A percentile compares a stretch with the other conserved stretches of the same genome.
phyloP scores from a whole-genome alignment of 2,797 vertebrate genomes.

The Ara ararauna region DNA sequence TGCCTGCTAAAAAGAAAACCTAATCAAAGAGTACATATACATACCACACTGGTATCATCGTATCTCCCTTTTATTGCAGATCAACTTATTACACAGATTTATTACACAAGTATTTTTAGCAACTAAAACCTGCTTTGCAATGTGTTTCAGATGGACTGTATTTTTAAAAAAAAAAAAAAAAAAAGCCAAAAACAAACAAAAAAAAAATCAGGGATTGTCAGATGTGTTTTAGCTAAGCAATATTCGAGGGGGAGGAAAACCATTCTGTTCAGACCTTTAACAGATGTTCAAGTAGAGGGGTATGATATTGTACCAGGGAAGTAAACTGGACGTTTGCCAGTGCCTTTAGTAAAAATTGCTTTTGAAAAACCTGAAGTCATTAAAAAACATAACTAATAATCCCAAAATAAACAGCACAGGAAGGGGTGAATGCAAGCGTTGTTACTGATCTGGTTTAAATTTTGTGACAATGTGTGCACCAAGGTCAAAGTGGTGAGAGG shows the following conservation, averaged over 20 bases:
- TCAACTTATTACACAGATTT: slow-evolving; percentile 13
- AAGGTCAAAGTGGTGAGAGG: background rate
- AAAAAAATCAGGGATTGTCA: background rate
- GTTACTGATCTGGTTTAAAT: background rate
- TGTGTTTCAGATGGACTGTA: slow-evolving; percentile 39
- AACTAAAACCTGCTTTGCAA: slow-evolving; percentile 45
- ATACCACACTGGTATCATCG: slow-evolving; percentile 4
- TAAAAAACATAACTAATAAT: slow-evolving; percentile 9
- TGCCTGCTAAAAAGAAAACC: slow-evolving; percentile 26
- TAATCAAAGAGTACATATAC: slow-evolving; percentile 29
- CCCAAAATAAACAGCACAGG: slow-evolving; percentile 41
- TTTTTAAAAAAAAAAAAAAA: slow-evolving; percentile 24
- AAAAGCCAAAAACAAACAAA: slow-evolving; percentile 12
- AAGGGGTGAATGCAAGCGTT: background rate
- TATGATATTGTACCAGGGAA: background rate
- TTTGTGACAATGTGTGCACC: background rate
- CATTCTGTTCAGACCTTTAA: background rate
- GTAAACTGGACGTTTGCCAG: slow-evolving; percentile 29
- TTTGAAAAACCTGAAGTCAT: background rate
- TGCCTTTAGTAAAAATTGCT: background rate
- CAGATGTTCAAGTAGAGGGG: slow-evolving; percentile 37
- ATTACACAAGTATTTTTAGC: slow-evolving; percentile 64
- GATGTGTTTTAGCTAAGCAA: slow-evolving; percentile 14
- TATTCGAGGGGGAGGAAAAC: slow-evolving; percentile 2
- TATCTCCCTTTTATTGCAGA: slow-evolving; percentile 46